These are phyloP conservation scores for Takifugu flavidus DNA, from an alignment of 2,113 vertebrate genomes.

Conservation along the genomic window DNA sequence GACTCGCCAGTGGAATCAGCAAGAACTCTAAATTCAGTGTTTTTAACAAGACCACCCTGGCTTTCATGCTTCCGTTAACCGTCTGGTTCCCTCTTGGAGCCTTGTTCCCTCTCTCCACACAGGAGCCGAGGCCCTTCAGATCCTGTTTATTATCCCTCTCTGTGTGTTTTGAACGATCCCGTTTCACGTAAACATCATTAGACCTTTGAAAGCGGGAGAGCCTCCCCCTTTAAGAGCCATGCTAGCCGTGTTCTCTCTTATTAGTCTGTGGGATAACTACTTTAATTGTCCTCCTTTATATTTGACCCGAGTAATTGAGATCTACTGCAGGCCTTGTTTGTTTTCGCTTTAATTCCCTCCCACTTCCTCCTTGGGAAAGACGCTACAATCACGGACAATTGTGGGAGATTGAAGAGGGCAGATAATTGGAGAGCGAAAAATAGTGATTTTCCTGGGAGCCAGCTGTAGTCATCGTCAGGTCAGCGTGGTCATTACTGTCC, in stretches of 20 bases:
- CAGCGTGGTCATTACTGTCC: constrained; percentile 1
- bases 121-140: constrained; percentile 28
- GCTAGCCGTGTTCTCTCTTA: constrained; percentile 26
- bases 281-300: constrained; percentile 41
- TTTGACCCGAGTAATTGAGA: constrained; percentile 49
- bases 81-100: background rate
- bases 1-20: too few species aligned
- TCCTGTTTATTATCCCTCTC: constrained; percentile 59
- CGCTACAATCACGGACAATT: constrained; percentile 7
- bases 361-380: constrained; percentile 31
- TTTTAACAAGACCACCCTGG: too few species aligned
- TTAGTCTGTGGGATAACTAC: constrained; percentile 40
- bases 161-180: constrained; percentile 49
- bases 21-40: too few species aligned
- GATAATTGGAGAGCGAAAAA: constrained; percentile 29
- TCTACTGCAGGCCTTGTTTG: constrained; percentile 48
- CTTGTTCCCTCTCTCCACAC: background rate
- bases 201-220: constrained; percentile 13
- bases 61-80: too few species aligned
- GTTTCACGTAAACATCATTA: constrained; percentile 50
- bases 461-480: background rate
- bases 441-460: constrained; percentile 25
- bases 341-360: constrained; percentile 38
- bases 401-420: constrained; percentile 39
- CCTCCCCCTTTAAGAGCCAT: constrained; percentile 32